Base-by-base conservation (phyloP, 1,140 invertebrate genomes). In the Venturia canescens region DNA sequence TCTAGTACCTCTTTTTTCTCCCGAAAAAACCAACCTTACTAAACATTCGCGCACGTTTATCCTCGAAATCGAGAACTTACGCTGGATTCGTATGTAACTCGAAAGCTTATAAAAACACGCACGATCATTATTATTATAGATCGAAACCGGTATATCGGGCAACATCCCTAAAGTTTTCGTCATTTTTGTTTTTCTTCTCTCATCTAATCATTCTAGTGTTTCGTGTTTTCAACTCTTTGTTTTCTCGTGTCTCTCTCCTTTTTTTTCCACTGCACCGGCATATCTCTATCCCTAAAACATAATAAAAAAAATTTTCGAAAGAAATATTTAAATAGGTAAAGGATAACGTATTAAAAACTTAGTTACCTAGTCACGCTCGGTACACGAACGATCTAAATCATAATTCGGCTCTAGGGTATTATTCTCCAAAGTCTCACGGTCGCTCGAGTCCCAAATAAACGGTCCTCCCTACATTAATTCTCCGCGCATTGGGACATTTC, bases 361-460 rank as follows among this genome's bases (percentile, higher is more conserved):
- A 76, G 72, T 76, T 53, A 76, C 72, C 72, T 76, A 76, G 72
- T 76, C 72, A 76, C 50, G 72, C 72, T 76, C 72, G 72, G 27
- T 57, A 60, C 27, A 60, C 50, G 53, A 76, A 26, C 71, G 71
- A 74, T 74, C 26, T 50, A 57, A 23, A 76, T 50, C 27, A 63
- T 38, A 76, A 60, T 53, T 53, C 44, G 44, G 23, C 71, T 74
- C 44, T 53, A 23, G 71, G n/a, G 23, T n/a, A 63, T 34, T 38
- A 53, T 76, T 60, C 50, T 76, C 53, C 21, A 21, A 53, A 48
- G 18, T 27, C 15, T 3, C 21, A 27, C 23, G 71, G 44, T 76
- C 50, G 72, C 21, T 60, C 53, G 72, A 18, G 72, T 57, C 23
- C 38, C 70, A 31, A 15, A 50, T 18, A 48, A 15, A 44, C n/a